phyloP scores from a whole-genome alignment of 2,113 vertebrate species.

The Gavialis gangeticus region DNA sequence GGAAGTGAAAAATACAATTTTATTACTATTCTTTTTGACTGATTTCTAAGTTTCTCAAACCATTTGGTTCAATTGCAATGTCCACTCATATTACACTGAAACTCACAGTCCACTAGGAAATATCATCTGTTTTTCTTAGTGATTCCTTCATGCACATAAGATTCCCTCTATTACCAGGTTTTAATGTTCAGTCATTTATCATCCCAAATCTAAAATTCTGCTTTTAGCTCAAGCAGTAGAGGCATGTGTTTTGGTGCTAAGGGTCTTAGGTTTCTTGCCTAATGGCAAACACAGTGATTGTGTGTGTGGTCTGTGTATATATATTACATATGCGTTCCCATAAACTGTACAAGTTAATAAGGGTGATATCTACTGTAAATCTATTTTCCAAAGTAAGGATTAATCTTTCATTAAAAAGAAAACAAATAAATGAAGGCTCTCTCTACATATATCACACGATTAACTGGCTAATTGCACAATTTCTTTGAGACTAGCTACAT shows the following conservation, averaged over 20 bases:
- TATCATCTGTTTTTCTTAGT: neutral
- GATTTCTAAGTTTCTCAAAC: neutral
- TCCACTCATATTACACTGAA: neutral
- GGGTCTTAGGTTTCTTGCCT: neutral
- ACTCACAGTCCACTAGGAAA: neutral
- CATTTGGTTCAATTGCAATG: neutral
- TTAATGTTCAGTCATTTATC: neutral
- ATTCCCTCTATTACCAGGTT: neutral
- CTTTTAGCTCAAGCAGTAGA: neutral
- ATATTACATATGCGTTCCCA: no score
- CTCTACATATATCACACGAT: no score
- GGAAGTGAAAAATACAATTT: neutral
- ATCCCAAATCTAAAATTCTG: neutral
- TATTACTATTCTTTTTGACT: neutral
- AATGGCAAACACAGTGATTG: neutral
- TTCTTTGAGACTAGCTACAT: no score
- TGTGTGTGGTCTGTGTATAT: neutral
- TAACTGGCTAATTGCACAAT: no score
- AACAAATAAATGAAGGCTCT: neutral
- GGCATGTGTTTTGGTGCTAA: accelerated
- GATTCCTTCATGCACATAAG: neutral
- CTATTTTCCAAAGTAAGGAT: neutral
- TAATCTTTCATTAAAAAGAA: neutral
- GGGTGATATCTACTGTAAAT: neutral
- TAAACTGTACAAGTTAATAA: neutral